Base-by-base conservation (phyloP, 2,797 vertebrate genomes). In the Schizopygopsis pylzovi region DNA sequence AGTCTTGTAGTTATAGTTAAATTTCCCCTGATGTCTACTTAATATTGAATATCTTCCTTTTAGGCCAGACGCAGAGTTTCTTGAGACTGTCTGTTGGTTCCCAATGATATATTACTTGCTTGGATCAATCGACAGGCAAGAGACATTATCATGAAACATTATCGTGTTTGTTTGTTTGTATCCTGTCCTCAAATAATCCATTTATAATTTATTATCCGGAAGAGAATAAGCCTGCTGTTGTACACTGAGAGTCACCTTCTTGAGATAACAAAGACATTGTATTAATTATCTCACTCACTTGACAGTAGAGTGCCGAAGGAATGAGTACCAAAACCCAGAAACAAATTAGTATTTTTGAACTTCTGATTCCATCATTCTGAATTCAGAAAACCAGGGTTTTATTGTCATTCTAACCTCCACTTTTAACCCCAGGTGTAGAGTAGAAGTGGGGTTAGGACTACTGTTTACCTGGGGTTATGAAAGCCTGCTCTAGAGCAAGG, bases 61-160 rank as follows among this genome's bases (percentile, higher is more conserved):
- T 91, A 97, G 96, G 88, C 96, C 96, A 0, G 96, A 96, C 82
- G 94, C 92, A 78, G 95, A 96, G 89, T 96, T 97, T 86, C 93
- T 97, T 72, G 96, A 97, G 91, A 96, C 96, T 88, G 95, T 97
- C 90, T 96, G 95, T 90, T 97, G 96, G 87, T 97, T 97, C 80
- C 96, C 96, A 15, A 96, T 97, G 96, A 96, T 97, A 75, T 97
- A 97, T 92, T 97, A 96, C 91, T 96, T 97, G 95, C 95, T 95
- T 86, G 96, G 96, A 87, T 95, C 96, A 0, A 96, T 97, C 6
- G 96, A 97, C 91, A 97, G 96, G 96, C 96, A 94, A 89, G 95
- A 90, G 22, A 72, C n/a, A 28, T 33, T 41, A 56, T 28, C 3
- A 45, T 77, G 15, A 67, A 63, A 78, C 28, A 41, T 47, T 68